Evolutionary conservation across 2,113 vertebrate genomes (phyloP).

Genomic region (Bombycilla garrulus): DNA sequence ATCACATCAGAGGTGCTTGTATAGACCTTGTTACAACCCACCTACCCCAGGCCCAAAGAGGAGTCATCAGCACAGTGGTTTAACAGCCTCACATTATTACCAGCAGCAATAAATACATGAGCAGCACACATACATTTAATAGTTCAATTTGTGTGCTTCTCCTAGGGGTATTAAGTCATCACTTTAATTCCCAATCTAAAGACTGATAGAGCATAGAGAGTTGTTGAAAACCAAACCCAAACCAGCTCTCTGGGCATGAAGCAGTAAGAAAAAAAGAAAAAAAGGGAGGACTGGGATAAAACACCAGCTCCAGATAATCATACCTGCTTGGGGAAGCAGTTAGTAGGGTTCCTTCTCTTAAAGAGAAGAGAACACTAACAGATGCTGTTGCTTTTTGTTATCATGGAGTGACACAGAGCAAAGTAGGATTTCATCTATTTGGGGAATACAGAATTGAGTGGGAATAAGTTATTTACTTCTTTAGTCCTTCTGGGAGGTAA

Average conservation of each 20-base stretch:
- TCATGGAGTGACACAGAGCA: neutral
- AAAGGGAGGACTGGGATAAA: neutral
- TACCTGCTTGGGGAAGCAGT: neutral
- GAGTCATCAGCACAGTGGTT: neutral
- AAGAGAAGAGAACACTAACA: neutral
- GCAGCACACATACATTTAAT: neutral
- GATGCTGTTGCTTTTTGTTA: neutral
- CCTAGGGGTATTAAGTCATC: conserved; percentile 4
- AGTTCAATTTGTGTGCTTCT: neutral
- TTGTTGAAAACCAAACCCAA: neutral
- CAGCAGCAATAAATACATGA: neutral
- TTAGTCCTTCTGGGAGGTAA: neutral
- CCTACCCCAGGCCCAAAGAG: conserved; percentile 73
- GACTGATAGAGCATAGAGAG: neutral
- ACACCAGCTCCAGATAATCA: neutral
- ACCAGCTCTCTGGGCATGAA: neutral
- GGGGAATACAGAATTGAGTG: neutral
- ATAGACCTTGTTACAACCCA: conserved; percentile 99
- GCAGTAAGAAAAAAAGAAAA: neutral
- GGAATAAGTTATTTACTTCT: neutral
- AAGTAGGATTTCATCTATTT: neutral
- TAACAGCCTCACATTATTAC: neutral
- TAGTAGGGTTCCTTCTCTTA: neutral
- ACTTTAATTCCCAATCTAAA: neutral
- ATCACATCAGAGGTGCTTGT: conserved; percentile 98